phyloP scores from a whole-genome alignment of 2,797 vertebrate species.

The Coregonus sp. region DNA sequence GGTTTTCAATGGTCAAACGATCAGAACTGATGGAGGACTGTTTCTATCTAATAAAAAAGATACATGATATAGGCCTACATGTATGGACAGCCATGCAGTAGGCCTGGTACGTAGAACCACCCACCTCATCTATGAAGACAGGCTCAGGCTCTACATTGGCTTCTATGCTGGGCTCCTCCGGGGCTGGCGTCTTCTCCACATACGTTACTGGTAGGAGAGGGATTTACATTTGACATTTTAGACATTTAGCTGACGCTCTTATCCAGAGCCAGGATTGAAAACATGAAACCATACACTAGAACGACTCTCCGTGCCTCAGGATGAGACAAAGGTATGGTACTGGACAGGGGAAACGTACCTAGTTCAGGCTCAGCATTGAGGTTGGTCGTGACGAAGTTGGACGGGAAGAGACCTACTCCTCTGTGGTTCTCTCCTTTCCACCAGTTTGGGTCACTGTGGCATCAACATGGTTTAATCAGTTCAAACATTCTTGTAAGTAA shows the following conservation, averaged over 20 bases:
- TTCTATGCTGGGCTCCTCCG: slow-evolving; percentile 79
- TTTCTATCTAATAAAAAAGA: too few species aligned
- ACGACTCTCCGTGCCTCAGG: not conserved
- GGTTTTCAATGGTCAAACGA: too few species aligned
- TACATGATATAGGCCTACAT: not conserved
- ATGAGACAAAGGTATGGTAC: not conserved
- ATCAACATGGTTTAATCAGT: not conserved
- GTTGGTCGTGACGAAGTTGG: slow-evolving; percentile 94
- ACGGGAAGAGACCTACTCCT: slow-evolving; percentile 94
- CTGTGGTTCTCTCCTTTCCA: slow-evolving; percentile 98
- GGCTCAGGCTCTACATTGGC: slow-evolving; percentile 86
- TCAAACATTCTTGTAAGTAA: not conserved
- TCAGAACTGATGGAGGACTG: too few species aligned
- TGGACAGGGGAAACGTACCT: slow-evolving; percentile 67
- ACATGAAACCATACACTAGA: not conserved
- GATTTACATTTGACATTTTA: not conserved
- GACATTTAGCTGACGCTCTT: too few species aligned
- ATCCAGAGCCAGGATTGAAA: not conserved
- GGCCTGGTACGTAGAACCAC: not conserved
- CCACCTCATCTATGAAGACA: slow-evolving; percentile 93
- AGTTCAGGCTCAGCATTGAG: slow-evolving; percentile 86
- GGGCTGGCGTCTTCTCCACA: slow-evolving; percentile 74
- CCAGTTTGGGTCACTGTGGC: slow-evolving; percentile 93
- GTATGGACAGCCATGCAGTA: not conserved
- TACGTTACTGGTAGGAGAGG: slow-evolving; percentile 47